These are phyloP conservation scores for Yponomeuta cagnagella DNA, from an alignment of 2,888 invertebrate species.

Conservation along the genomic window DNA sequence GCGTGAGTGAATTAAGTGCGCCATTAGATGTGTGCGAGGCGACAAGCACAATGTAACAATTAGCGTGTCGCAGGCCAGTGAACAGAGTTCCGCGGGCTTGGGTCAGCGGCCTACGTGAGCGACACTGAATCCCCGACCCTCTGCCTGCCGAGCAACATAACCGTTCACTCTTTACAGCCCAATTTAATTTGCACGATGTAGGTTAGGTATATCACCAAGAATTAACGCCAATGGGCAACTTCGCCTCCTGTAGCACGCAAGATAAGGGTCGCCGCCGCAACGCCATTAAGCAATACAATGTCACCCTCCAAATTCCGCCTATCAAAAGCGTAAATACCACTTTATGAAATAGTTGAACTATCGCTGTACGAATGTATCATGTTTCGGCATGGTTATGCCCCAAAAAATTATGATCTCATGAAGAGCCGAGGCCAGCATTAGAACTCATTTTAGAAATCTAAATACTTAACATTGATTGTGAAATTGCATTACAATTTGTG, in stretches of 20 bases:
- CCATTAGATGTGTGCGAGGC: constrained; percentile 22
- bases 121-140: constrained; percentile 57
- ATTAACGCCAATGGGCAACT: neutral
- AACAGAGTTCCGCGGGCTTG: constrained; percentile 31
- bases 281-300: constrained; percentile 53
- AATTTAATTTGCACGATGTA: neutral
- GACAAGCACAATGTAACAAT: constrained; percentile 33
- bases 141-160: constrained; percentile 7
- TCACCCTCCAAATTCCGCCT: constrained; percentile 38
- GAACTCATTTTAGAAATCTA: too few species aligned
- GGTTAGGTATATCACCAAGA: neutral
- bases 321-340: constrained; percentile 40
- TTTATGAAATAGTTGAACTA: neutral
- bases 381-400: too few species aligned
- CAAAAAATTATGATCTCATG: too few species aligned
- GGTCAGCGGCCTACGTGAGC: constrained; percentile 40
- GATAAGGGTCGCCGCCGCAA: constrained; percentile 54
- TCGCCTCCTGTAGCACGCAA: constrained; percentile 45
- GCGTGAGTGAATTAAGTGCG: neutral
- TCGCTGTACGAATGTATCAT: too few species aligned
- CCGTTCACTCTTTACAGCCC: constrained; percentile 2
- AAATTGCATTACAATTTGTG: too few species aligned
- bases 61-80: constrained; percentile 34
- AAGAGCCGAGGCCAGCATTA: too few species aligned
- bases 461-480: too few species aligned